Percentiles rank a stretch among this genome's conserved stretches.
Evolutionary conservation across 2,113 vertebrate species (phyloP).

Genomic region (Alectura lathami): DNA sequence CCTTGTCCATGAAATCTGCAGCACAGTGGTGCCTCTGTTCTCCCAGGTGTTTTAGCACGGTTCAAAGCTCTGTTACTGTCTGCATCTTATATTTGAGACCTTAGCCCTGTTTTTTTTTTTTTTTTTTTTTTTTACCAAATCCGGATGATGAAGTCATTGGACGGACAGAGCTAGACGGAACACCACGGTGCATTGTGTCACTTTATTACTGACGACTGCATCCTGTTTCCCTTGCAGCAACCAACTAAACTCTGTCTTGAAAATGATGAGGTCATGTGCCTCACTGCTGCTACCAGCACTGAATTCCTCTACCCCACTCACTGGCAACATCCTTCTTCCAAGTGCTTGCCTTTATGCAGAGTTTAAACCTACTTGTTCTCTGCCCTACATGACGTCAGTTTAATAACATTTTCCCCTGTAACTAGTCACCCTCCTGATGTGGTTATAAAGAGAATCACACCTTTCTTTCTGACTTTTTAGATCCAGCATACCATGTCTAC

Average conservation of each 20-base stretch:
- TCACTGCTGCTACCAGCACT: background rate
- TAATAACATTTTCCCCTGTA: background rate
- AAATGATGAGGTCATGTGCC: fast-evolving
- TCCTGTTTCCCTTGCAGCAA: background rate
- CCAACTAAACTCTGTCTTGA: background rate
- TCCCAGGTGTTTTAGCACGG: background rate
- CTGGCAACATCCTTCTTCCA: background rate
- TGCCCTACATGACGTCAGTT: background rate
- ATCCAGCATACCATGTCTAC: background rate
- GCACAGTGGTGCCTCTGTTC: fast-evolving
- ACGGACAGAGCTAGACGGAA: background rate
- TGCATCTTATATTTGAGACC: background rate
- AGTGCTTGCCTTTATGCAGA: background rate
- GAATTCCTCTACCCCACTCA: background rate
- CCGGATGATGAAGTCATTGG: background rate
- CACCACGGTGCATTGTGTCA: background rate
- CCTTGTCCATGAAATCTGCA: background rate
- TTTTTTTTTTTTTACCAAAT: background rate
- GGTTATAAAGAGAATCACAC: background rate
- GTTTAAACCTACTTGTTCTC: background rate
- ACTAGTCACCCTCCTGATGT: background rate
- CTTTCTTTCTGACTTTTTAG: background rate
- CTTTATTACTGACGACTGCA: fast-evolving
- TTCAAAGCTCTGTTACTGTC: background rate
- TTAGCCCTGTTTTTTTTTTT: background rate